phyloP scores from a whole-genome alignment of 2,888 invertebrate species.

The Rhabditoides inermis region DNA sequence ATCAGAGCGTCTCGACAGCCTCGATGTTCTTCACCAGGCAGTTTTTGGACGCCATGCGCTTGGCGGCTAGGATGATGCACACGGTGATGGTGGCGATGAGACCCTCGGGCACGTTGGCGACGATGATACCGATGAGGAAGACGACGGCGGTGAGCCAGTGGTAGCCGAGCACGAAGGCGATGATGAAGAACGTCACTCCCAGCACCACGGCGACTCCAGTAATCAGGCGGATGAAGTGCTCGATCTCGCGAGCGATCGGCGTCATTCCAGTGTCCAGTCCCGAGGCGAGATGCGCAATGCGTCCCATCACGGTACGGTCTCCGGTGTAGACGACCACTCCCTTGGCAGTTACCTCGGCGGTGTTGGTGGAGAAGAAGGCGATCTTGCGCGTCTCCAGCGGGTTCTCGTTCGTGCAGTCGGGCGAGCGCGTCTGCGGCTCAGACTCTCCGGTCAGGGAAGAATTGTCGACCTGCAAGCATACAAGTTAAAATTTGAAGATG shows the following conservation, averaged over 20 bases:
- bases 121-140: slow-evolving; percentile 95
- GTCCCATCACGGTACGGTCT: slow-evolving; percentile 59
- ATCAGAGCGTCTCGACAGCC: slow-evolving; percentile 71
- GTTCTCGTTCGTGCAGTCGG: slow-evolving; percentile 58
- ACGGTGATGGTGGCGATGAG: slow-evolving; percentile 95
- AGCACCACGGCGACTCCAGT: slow-evolving; percentile 53
- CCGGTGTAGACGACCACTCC: slow-evolving; percentile 60
- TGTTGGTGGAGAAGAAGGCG: slow-evolving; percentile 59
- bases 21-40: slow-evolving; percentile 73
- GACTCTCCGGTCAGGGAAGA: slow-evolving; percentile 60
- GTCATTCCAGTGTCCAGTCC: slow-evolving; percentile 92
- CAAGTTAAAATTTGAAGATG: too few species aligned
- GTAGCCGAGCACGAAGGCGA: slow-evolving; percentile 91
- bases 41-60: slow-evolving; percentile 92
- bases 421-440: slow-evolving; percentile 57
- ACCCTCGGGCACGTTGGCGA: slow-evolving; percentile 96
- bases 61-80: slow-evolving; percentile 92
- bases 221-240: slow-evolving; percentile 62
- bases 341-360: slow-evolving; percentile 58
- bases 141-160: slow-evolving; percentile 92
- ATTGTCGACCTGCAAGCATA: slow-evolving; percentile 56
- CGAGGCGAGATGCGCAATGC: slow-evolving; percentile 66
- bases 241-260: slow-evolving; percentile 97
- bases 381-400: slow-evolving; percentile 58
- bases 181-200: slow-evolving; percentile 89